Evolutionary conservation across 2,797 vertebrate genomes (phyloP).

Genomic region (Squalus acanthias): DNA sequence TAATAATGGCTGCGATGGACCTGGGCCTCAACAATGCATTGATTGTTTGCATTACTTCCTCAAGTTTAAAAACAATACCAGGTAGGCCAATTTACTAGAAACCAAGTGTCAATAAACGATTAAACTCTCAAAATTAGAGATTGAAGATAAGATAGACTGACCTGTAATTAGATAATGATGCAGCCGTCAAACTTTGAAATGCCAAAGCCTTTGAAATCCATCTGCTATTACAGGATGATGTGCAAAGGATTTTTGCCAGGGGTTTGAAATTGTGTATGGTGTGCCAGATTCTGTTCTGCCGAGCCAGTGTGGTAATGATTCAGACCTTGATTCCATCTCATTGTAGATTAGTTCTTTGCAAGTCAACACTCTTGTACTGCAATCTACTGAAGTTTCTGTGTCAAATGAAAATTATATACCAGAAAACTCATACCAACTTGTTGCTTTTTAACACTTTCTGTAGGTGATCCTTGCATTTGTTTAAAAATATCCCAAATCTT

Average conservation of each 20-base stretch:
- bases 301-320: neutral
- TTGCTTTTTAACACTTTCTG: neutral
- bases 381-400: neutral
- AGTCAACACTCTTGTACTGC: neutral
- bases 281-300: neutral
- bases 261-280: neutral
- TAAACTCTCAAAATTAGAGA: too few relatives aligned
- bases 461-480: neutral
- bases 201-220: neutral
- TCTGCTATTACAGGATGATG: neutral
- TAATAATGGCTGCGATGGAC: conserved; percentile 89
- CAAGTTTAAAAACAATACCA: conserved; percentile 96
- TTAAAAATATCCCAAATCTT: neutral
- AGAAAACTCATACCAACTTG: neutral
- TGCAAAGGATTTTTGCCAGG: neutral
- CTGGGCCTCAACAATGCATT: conserved; percentile 90
- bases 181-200: neutral
- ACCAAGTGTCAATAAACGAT: neutral
- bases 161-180: neutral
- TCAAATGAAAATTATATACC: neutral
- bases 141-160: too few relatives aligned
- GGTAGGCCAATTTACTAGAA: conserved; percentile 55
- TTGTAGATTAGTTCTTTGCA: neutral
- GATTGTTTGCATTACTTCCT: conserved; percentile 95
- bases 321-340: neutral